Evolutionary conservation across 1,140 invertebrate species (phyloP), one percentile per base, ranked within the genome.

Genomic region (Rhizoglyphus robini): DNA sequence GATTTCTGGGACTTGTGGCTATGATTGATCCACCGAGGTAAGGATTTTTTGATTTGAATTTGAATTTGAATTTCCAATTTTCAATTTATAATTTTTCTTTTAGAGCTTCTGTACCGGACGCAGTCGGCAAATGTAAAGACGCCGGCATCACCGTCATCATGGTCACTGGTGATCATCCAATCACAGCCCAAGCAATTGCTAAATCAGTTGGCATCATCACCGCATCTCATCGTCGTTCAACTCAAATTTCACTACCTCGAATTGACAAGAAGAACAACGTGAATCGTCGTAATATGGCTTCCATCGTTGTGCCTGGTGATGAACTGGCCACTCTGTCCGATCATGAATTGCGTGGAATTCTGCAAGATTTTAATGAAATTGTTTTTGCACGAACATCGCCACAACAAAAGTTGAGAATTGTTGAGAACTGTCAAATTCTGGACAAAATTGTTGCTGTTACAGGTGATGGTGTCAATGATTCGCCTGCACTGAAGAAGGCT

Each of bases 371-470:
- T 72, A 79, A 81, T 60, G 86, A 88, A 75, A 88, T 90, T 38
- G 95, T 98, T 70, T 98, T 98, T 81, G 95, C 95, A 70, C 86
- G 95, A 74, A 98, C 95, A 30, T 97, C 94, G 41, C 95, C 95
- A 20, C 94, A 98, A 77, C 95, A 98, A 80, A 98, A 98, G 77
- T 81, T 98, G 74, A 96, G 97, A 78, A 98, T 98, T 77, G 95
- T 98, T 49, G 95, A 98, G 80, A 95, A 90, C 74, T 95, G 90
- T 36, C 61, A 68, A 34, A 23, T 18, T 8, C 73, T 84, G 5
- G 84, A 85, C 27, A 81, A 38, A 73, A 96, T 98, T 80, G 95
- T 98, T 63, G 95, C 95, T 75, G 95, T 98, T 61, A 98, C 95
- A 73, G 83, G 82, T 69, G 94, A 84, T 73, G 83, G 83, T 84